These are phyloP conservation scores for Cataglyphis altisquamis DNA, from an alignment of 2,888 invertebrate genomes.

Conservation along the genomic window DNA sequence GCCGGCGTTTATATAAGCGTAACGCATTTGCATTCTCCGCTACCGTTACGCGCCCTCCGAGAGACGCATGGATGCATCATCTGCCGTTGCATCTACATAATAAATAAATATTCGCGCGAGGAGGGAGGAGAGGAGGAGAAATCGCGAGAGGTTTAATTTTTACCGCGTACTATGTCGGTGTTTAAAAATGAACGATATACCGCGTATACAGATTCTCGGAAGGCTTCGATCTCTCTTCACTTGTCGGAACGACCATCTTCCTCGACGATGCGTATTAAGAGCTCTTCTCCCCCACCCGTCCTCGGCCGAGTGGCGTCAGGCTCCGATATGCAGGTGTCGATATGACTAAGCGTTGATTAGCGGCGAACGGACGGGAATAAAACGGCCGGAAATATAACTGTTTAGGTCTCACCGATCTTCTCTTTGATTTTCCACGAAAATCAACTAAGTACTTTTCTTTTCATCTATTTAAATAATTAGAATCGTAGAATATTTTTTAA, in stretches of 20 bases:
- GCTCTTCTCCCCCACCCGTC: not conserved
- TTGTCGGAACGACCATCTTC: constrained; percentile 61
- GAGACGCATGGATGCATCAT: constrained; percentile 66
- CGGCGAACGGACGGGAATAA: constrained; percentile 46
- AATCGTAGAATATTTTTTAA: constrained; percentile 1
- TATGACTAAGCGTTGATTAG: constrained; percentile 71
- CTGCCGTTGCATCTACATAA: constrained; percentile 78
- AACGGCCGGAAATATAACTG: constrained; percentile 55
- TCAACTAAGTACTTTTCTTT: constrained; percentile 1
- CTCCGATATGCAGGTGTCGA: constrained; percentile 62
- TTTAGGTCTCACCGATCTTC: constrained; percentile 41
- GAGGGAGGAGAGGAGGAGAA: constrained; percentile 7
- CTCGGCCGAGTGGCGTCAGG: constrained; percentile 60
- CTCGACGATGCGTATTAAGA: constrained; percentile 41
- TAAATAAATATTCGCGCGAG: constrained; percentile 74
- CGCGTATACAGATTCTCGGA: constrained; percentile 78
- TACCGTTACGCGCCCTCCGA: constrained; percentile 80
- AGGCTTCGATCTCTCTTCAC: constrained; percentile 58
- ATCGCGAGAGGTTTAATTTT: constrained; percentile 75
- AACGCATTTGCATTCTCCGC: constrained; percentile 83
- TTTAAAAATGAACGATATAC: constrained; percentile 80
- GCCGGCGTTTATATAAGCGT: constrained; percentile 77
- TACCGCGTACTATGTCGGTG: constrained; percentile 79
- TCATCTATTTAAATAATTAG: constrained; percentile 14
- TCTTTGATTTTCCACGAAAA: constrained; percentile 20